Percentiles rank a stretch among this genome's conserved stretches.
These are phyloP conservation scores for Syngnathus rostellatus DNA, from an alignment of 2,797 vertebrate species.

Conservation along the genomic window DNA sequence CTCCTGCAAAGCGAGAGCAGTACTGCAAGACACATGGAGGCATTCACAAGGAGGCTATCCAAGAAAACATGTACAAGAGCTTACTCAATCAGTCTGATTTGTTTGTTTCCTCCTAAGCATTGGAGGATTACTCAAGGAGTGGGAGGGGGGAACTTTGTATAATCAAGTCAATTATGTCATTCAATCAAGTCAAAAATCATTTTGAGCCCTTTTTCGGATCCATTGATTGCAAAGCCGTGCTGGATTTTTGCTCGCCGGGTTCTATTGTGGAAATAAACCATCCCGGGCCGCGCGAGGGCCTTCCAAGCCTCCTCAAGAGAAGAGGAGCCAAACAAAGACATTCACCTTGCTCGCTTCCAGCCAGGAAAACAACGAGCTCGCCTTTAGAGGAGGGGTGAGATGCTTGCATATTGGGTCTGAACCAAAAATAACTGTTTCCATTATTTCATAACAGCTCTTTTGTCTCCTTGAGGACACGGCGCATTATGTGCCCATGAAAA, in stretches of 20 bases:
- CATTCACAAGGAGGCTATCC: slow-evolving; percentile 57
- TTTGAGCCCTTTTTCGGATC: slow-evolving; percentile 62
- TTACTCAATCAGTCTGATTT: slow-evolving; percentile 77
- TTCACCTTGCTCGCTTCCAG: slow-evolving; percentile 45
- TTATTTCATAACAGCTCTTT: slow-evolving; percentile 55
- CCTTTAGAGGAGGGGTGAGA: slow-evolving; percentile 6
- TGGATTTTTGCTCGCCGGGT: slow-evolving; percentile 53
- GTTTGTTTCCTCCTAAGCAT: slow-evolving; percentile 72
- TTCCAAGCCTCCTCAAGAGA: slow-evolving; percentile 29
- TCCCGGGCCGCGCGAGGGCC: slow-evolving; percentile 29
- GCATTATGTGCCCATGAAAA: slow-evolving; percentile 57
- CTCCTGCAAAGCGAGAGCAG: slow-evolving; percentile 48
- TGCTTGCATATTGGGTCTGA: slow-evolving; percentile 34
- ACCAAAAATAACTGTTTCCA: slow-evolving; percentile 41
- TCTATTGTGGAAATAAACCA: slow-evolving; percentile 55
- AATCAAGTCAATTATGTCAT: slow-evolving; percentile 79
- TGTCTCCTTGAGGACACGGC: slow-evolving; percentile 51
- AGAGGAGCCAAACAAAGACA: slow-evolving; percentile 50
- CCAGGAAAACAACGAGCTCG: slow-evolving; percentile 25
- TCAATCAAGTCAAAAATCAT: slow-evolving; percentile 73
- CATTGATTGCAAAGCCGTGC: slow-evolving; percentile 67
- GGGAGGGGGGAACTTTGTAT: slow-evolving; percentile 54
- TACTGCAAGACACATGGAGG: slow-evolving; percentile 50
- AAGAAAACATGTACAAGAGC: slow-evolving; percentile 57
- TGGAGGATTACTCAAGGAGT: slow-evolving; percentile 67